Evolutionary conservation across 2,113 vertebrate species (phyloP), one percentile per base, ranked within the genome.

Genomic region (Thamnaconus septentrionalis): DNA sequence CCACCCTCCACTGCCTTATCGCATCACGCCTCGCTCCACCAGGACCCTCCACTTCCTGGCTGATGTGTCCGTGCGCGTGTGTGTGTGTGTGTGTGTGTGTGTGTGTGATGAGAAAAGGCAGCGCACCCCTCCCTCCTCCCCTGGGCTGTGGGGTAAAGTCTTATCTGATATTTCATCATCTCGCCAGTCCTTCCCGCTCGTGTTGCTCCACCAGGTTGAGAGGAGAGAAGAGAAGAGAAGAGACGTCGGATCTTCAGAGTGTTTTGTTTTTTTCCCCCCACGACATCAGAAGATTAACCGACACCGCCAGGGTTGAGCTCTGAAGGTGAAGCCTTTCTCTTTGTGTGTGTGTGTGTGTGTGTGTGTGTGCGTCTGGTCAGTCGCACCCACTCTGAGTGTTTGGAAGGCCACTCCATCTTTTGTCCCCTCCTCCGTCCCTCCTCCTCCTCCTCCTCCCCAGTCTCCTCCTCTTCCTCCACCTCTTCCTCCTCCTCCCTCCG

Each of bases 121-220:
- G 41, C 4, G 63, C 53, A 61, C 59, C 12, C 3, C 8, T 31
- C 18, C 8, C 10, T 53, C n/a, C 56, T 63, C 61, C 67, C 61
- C 39, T 7, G 43, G 69, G 55, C 61, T 1, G 49, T 61, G 71
- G 56, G 66, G 51, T 3, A 48, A n/a, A 42, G 47, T 46, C 53
- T 57, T 44, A 31, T 70, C 62, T 65, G 57, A 61, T 48, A 52
- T 79, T 65, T 69, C 70, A 75, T 79, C 64, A 56, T 72, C 51
- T 59, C 48, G 48, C 56, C 62, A 66, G 39, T 41, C 61, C 42
- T 73, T 69, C 63, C 44, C 45, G 12, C 66, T 49, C 8, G 55
- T 45, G 75, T 64, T 55, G 41, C 58, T 69, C 64, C 64, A 54
- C 18, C 61, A 11, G 8, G 61, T 53, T 50, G 50, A 10, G 51